These are phyloP conservation scores for Heteronetta atricapilla DNA, from an alignment of 2,113 vertebrate genomes.

Conservation along the genomic window DNA sequence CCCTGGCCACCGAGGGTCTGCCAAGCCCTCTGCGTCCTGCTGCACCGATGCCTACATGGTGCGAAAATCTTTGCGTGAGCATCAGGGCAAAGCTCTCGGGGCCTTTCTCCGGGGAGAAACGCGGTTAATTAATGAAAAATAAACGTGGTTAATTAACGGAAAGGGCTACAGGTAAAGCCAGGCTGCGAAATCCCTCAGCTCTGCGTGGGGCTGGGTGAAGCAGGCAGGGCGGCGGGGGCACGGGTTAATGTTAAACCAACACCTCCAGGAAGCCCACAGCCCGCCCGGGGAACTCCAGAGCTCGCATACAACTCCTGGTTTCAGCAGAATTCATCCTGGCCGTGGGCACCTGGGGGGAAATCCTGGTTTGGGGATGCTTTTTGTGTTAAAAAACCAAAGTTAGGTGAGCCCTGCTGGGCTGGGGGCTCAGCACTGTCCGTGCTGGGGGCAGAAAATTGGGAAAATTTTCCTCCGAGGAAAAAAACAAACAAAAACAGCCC, in stretches of 20 bases:
- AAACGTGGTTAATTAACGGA: not conserved
- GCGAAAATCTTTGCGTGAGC: fast-evolving
- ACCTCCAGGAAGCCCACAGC: not conserved
- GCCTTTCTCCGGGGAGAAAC: not conserved
- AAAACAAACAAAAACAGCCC: too few species aligned
- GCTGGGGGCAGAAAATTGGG: too few species aligned
- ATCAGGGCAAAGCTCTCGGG: not conserved
- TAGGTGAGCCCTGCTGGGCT: not conserved
- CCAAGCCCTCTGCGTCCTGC: not conserved
- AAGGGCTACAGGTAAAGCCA: fast-evolving
- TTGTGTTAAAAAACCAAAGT: fast-evolving
- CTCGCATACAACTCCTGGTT: not conserved
- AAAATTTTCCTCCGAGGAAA: too few species aligned
- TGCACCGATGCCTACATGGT: fast-evolving
- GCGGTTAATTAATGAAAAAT: fast-evolving
- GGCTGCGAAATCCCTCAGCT: fast-evolving
- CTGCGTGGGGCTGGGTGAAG: not conserved
- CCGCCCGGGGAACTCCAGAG: not conserved
- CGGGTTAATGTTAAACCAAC: not conserved
- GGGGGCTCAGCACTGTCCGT: not conserved
- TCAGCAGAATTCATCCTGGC: too few species aligned
- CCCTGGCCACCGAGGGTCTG: not conserved
- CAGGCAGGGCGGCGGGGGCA: not conserved
- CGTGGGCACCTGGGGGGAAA: not conserved
- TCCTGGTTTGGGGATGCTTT: fast-evolving